phyloP scores from a whole-genome alignment of 2,888 invertebrate species.

The Nomada fabriciana region DNA sequence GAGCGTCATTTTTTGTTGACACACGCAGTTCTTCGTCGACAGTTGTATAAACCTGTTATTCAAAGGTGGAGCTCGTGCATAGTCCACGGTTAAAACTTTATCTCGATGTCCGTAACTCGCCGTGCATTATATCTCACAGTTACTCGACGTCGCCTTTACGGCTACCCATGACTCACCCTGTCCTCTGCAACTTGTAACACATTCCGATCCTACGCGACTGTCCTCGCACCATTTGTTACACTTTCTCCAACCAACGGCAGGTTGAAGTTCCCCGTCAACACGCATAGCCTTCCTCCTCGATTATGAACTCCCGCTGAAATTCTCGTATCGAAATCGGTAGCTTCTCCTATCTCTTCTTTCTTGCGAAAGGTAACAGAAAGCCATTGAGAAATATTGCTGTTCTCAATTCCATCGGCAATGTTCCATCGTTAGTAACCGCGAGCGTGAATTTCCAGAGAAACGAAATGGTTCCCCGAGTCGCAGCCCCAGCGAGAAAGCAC shows the following conservation, averaged over 20 bases:
- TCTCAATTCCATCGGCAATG: too few relatives aligned
- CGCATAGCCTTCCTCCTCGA: too few relatives aligned
- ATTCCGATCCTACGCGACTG: slow-evolving; percentile 7
- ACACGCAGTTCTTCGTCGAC: slow-evolving; percentile 20
- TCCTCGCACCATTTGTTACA: slow-evolving; percentile 1
- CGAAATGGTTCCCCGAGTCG: slow-evolving; percentile 80
- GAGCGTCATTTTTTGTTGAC: too few relatives aligned
- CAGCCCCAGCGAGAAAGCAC: slow-evolving; percentile 85
- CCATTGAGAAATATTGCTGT: too few relatives aligned
- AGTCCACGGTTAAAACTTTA: slow-evolving; percentile 51
- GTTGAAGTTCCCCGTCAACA: neutral
- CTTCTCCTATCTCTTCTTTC: too few relatives aligned
- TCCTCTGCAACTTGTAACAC: slow-evolving; percentile 23
- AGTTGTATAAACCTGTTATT: too few relatives aligned
- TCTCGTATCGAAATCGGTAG: too few relatives aligned
- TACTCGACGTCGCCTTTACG: slow-evolving; percentile 56
- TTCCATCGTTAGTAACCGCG: neutral
- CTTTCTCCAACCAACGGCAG: neutral
- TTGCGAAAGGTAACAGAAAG: too few relatives aligned
- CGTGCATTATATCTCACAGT: slow-evolving; percentile 47
- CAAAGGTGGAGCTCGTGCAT: slow-evolving; percentile 7
- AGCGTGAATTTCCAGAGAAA: slow-evolving; percentile 71
- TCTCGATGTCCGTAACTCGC: slow-evolving; percentile 54
- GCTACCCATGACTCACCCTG: slow-evolving; percentile 47
- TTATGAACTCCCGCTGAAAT: too few relatives aligned